Base-by-base conservation (phyloP, 2,888 invertebrate genomes). In the Mantis religiosa region DNA sequence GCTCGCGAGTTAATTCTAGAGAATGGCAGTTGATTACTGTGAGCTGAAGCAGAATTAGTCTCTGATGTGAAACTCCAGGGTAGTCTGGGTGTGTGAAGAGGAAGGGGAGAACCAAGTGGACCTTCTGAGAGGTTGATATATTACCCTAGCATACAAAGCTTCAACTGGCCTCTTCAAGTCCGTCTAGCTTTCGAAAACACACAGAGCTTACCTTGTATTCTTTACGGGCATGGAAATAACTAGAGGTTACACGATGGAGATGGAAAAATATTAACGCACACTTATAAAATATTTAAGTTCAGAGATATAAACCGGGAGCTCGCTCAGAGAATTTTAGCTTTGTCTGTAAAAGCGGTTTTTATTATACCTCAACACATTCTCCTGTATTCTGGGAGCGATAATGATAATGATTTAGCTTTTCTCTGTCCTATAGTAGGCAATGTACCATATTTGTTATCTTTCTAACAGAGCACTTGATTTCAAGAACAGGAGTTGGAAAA, bases 11-110 rank as follows among this genome's bases (percentile, higher is more conserved):
- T 89, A 89, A 89, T 89, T 89, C 89, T 84, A 89, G 89, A 89
- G 88, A 89, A 89, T 89, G 89, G 89, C 88, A 89, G 89, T 89
- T 89, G 89, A 89, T 89, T 89, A 88, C 88, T 88, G 89, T 47
- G 89, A 89, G 85, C 85, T 85, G 88, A 85, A 82, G 81, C 85
- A 85, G 85, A 83, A 88, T 88, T 88, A 88, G 85, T 88, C 88
- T 82, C 88, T 81, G 81, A 28, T 82, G 82, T 88, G 88, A 84
- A 85, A 81, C 82, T 28, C 30, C 25, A 83, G 34, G 82, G 71
- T 81, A 81, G 83, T 28, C 71, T 82, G 30, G 88, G 15, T 81
- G 84, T 12, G 30, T 30, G 81, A 28, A 12, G 86, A n/a, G 28
- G 47, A 28, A 81, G 82, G 87, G 86, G 82, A 54, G 85, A 71